Conservation (phyloP, 2,797 vertebrate genomes). For the Cuculus canorus region DNA sequence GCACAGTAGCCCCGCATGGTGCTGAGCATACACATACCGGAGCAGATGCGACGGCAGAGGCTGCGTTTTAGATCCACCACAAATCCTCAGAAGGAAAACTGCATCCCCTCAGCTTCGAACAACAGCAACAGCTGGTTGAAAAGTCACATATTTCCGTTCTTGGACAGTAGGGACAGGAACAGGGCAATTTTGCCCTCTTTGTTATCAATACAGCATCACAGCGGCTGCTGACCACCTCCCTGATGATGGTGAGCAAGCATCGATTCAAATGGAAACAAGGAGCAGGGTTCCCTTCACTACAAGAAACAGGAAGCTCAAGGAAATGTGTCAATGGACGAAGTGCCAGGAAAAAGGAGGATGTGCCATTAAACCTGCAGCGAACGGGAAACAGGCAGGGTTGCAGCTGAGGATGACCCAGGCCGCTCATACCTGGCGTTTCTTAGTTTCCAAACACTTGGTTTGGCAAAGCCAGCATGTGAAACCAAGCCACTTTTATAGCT, state of each 20-base stretch:
- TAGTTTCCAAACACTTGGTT: neutral
- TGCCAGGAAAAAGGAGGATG: neutral
- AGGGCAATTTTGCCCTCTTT: neutral
- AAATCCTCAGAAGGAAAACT: neutral
- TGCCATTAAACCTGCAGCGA: neutral
- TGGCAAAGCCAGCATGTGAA: neutral
- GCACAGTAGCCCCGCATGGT: accelerated
- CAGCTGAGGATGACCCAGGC: neutral
- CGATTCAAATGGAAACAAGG: accelerated
- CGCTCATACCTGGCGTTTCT: neutral
- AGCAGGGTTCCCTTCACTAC: neutral
- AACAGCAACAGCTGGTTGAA: neutral
- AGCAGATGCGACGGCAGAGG: neutral
- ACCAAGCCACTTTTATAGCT: neutral
- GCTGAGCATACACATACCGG: accelerated
- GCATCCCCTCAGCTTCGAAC: neutral
- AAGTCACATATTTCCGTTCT: neutral
- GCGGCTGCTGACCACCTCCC: neutral
- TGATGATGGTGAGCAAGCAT: neutral
- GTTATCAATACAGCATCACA: accelerated
- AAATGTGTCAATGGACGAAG: neutral
- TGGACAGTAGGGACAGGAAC: neutral
- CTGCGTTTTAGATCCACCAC: neutral
- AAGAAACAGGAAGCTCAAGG: neutral
- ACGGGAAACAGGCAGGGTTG: neutral